Conservation (phyloP, 1,140 invertebrate species). For the Plectus sambesii region DNA sequence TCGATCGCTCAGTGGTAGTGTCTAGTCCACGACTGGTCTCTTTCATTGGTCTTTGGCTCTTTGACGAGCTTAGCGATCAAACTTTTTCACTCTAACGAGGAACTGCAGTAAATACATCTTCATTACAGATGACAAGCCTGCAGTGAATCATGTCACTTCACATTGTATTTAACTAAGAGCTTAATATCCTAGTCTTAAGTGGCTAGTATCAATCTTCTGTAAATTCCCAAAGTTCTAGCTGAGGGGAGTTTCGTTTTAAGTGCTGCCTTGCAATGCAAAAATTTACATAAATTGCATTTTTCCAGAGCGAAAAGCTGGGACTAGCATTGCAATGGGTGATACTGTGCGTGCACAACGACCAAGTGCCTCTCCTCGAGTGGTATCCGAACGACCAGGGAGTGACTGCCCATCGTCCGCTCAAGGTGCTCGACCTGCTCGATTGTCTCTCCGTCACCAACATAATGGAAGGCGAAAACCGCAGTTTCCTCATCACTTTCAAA, state of each 20-base stretch:
- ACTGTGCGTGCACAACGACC: conserved; percentile 7
- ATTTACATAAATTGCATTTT: not conserved
- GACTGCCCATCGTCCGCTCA: conserved; percentile 2
- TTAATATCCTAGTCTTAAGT: not conserved
- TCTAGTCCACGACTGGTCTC: too few species aligned
- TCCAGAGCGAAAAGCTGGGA: not conserved
- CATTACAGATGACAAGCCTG: too few species aligned
- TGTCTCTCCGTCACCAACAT: not conserved
- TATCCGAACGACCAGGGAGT: conserved; percentile 8
- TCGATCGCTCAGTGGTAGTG: too few species aligned
- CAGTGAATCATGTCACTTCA: too few species aligned
- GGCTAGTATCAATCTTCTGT: not conserved
- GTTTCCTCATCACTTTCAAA: conserved; percentile 10
- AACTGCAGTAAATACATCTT: too few species aligned
- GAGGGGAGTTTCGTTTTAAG: conserved; percentile 1
- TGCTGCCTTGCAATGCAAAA: conserved; percentile 3
- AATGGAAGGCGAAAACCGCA: not conserved
- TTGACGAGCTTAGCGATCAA: too few species aligned
- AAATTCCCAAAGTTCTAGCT: conserved; percentile 1
- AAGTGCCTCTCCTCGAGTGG: conserved; percentile 7
- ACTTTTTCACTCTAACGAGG: too few species aligned
- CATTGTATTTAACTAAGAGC: not conserved
- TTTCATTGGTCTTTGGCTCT: too few species aligned
- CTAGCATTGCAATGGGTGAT: conserved; percentile 3
- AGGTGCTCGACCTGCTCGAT: conserved; percentile 3